phyloP scores from a whole-genome alignment of 2,113 vertebrate genomes.

The Sus scrofa region DNA sequence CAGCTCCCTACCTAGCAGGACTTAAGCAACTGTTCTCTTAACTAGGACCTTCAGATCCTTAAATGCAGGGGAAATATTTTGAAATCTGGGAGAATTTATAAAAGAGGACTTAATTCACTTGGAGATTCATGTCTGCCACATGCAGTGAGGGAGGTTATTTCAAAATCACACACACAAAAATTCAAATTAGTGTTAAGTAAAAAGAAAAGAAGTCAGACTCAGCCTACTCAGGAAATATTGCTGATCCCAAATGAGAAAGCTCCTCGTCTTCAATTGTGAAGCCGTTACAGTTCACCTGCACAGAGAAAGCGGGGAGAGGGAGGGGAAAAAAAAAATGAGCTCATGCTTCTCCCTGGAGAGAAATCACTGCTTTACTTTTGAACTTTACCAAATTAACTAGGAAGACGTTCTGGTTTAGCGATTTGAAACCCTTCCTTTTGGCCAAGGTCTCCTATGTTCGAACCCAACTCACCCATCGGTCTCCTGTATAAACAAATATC shows the following conservation, averaged over 20 bases:
- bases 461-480: not conserved
- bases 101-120: constrained; percentile 73
- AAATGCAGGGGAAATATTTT: constrained; percentile 74
- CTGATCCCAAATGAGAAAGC: constrained; percentile 96
- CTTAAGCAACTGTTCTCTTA: constrained; percentile 62
- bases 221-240: constrained; percentile 96
- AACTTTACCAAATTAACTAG: not conserved
- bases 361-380: not conserved
- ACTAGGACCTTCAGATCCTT: constrained; percentile 60
- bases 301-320: not conserved
- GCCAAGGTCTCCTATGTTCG: not conserved
- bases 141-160: constrained; percentile 50
- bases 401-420: not conserved
- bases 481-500: not conserved
- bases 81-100: constrained; percentile 74
- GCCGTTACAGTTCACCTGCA: constrained; percentile 95
- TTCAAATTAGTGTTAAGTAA: constrained; percentile 56
- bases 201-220: constrained; percentile 68
- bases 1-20: constrained; percentile 49
- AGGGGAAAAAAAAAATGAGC: not conserved
- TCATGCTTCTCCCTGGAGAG: not conserved
- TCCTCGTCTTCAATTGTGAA: constrained; percentile 99
- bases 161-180: constrained; percentile 49
- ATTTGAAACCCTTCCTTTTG: not conserved
- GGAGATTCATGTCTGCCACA: constrained; percentile 49